phyloP scores from a whole-genome alignment of 2,888 invertebrate genomes.

The Nomada flava region DNA sequence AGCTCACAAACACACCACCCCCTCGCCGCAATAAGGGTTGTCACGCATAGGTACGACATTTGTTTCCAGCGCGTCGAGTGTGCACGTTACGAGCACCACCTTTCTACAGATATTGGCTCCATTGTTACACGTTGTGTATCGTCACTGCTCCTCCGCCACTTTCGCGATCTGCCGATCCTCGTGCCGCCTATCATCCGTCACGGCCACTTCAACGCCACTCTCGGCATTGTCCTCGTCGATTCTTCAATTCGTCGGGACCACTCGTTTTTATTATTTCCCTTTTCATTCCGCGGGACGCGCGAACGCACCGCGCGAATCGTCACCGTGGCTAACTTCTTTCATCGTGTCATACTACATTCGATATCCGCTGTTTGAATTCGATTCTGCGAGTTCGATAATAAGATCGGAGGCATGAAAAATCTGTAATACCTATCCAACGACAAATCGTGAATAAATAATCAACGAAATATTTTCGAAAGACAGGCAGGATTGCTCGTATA shows the following conservation, averaged over 20 bases:
- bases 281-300: background rate
- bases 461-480: too few relatives aligned
- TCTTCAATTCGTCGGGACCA: conserved; percentile 56
- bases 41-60: conserved; percentile 73
- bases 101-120: conserved; percentile 70
- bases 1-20: conserved; percentile 62
- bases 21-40: conserved; percentile 68
- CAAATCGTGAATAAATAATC: too few relatives aligned
- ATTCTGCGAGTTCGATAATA: too few relatives aligned
- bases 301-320: background rate
- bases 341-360: conserved; percentile 4
- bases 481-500: too few relatives aligned
- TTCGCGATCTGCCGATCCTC: conserved; percentile 59
- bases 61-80: conserved; percentile 69
- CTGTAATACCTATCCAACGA: too few relatives aligned
- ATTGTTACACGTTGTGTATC: conserved; percentile 69
- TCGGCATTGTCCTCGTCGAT: conserved; percentile 56
- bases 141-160: conserved; percentile 64
- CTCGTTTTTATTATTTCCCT: conserved; percentile 24
- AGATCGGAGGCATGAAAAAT: too few relatives aligned
- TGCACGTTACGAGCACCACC: conserved; percentile 67
- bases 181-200: conserved; percentile 58
- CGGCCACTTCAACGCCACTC: conserved; percentile 66
- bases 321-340: background rate
- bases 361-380: background rate